Evolutionary conservation across 2,888 invertebrate species (phyloP).

Genomic region (Protophormia terraenovae): DNA sequence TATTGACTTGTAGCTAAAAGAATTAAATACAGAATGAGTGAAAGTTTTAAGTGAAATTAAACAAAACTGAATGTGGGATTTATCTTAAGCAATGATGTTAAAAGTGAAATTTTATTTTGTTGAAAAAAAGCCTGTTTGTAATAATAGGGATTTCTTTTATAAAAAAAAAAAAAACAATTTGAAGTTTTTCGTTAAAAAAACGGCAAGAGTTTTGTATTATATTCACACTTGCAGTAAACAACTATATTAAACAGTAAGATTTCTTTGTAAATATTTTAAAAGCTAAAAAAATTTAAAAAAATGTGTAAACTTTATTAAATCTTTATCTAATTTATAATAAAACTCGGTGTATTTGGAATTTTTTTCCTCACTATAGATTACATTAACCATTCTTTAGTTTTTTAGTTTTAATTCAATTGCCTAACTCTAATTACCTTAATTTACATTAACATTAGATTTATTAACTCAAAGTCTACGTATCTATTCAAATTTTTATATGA

Average conservation of each 20-base stretch:
- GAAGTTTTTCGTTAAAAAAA: no score
- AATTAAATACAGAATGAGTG: conserved; percentile 14
- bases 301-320: no score
- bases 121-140: neutral
- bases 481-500: neutral
- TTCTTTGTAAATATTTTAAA: no score
- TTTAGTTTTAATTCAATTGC: neutral
- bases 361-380: neutral
- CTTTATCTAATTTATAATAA: no score
- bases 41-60: conserved; percentile 47
- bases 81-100: neutral
- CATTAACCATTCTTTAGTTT: neutral
- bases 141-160: neutral
- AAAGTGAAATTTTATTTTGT: neutral
- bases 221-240: no score
- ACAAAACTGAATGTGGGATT: neutral
- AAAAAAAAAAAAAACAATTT: no score
- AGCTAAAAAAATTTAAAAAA: no score
- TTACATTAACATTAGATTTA: neutral
- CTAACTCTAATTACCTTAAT: conserved; percentile 31
- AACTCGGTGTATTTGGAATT: no score
- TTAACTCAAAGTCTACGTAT: neutral
- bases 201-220: no score
- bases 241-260: no score
- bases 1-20: neutral